Evolutionary conservation across 2,797 vertebrate genomes (phyloP).

Genomic region (Buceros bicornis): DNA sequence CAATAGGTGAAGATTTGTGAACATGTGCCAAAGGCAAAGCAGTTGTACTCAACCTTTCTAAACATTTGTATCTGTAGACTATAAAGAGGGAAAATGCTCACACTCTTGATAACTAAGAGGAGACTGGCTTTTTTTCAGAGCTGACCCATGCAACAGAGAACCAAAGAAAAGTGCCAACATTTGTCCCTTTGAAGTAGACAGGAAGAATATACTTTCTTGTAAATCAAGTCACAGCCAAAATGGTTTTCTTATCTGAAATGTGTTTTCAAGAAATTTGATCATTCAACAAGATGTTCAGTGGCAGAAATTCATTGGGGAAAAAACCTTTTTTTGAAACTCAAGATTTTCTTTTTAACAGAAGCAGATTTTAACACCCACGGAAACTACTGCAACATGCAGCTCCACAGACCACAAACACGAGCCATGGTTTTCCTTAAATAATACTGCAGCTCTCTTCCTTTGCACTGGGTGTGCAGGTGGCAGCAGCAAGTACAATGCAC

Average conservation of each 20-base stretch:
- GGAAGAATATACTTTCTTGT: neutral
- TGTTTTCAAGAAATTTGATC: neutral
- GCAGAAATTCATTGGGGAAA: neutral
- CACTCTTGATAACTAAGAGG: neutral
- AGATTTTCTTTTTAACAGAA: neutral
- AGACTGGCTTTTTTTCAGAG: neutral
- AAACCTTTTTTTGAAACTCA: rapidly evolving
- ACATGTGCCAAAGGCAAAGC: neutral
- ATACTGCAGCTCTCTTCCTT: neutral
- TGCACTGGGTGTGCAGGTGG: neutral
- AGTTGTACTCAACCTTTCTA: neutral
- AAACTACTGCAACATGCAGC: neutral
- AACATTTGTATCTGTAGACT: neutral
- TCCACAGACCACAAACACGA: rapidly evolving
- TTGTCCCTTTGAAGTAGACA: neutral
- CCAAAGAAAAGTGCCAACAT: neutral
- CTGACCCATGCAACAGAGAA: neutral
- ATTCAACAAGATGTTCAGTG: neutral
- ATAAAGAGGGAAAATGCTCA: neutral
- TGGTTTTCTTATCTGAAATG: neutral
- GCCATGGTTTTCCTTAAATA: neutral
- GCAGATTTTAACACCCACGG: neutral
- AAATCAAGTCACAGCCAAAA: neutral
- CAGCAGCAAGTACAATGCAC: neutral
- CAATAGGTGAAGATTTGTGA: neutral